Base-by-base conservation (phyloP, 2,113 vertebrate species). In the Periophthalmus modestus region DNA sequence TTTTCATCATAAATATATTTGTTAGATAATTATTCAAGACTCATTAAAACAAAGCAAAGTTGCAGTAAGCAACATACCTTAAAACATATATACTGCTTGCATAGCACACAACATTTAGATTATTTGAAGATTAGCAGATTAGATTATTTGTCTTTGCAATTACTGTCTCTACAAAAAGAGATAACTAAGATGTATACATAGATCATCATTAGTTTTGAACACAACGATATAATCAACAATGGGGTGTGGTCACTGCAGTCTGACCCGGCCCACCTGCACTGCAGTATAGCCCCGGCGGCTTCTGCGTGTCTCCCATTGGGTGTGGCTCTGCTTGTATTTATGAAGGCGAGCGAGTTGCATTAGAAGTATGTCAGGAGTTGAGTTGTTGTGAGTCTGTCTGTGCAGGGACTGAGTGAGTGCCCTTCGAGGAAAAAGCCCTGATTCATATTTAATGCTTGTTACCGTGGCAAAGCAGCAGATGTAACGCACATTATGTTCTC, bases 381-480 rank as follows among this genome's bases (percentile, higher is more conserved):
- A 55, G 47, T 28, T 72, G 16, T 50, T 61, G 14, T 34, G 2
- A 47, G 9, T 47, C 36, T 54, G 65, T 73, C 70, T 46, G 61
- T 58, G 14, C 39, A 4, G 21, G 58, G 66, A 21, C 52, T 62
- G 54, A 61, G 14, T 47, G 57, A 65, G 54, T 21, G 39, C 23
- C 72, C 7, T 46, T 6, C 12, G 67, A 69, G 71, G 73, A 69
- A 58, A 72, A 66, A 74, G 66, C 46, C 66, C 70, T 77, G 68
- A 90, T 91, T 75, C 87, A 89, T 92, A 84, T 91, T 92, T 88
- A 84, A 93, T 92, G 66, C 85, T 69, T 62, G 77, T 69, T 83
- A 65, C 69, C 72, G 81, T 93, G 93, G 75, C 93, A 95, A 94
- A 95, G 91, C 94, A 95, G 92, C 79, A 80, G 61, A 47, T 58